These are phyloP conservation scores for Machimus rusticus DNA, from an alignment of 2,888 invertebrate species.

Conservation along the genomic window DNA sequence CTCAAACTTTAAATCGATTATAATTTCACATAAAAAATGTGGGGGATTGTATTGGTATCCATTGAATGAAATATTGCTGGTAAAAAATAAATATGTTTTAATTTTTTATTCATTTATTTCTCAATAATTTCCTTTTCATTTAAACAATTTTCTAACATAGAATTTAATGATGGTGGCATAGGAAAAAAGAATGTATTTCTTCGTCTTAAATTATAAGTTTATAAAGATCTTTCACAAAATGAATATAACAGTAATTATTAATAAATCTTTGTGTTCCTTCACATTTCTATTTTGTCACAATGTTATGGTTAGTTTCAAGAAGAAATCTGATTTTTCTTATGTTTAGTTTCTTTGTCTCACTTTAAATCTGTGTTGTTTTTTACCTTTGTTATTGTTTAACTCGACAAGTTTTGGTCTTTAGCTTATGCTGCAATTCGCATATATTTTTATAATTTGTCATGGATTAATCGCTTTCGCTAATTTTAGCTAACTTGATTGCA, in stretches of 20 bases:
- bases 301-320: conserved; percentile 26
- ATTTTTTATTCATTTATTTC: conserved; percentile 46
- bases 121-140: conserved; percentile 44
- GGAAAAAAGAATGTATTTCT: conserved; percentile 25
- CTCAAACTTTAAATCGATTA: too few relatives aligned
- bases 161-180: conserved; percentile 42
- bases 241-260: conserved; percentile 33
- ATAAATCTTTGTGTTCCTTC: conserved; percentile 30
- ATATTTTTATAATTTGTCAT: neutral
- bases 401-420: neutral
- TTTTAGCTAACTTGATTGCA: neutral
- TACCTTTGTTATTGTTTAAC: neutral
- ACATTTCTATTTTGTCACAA: conserved; percentile 26
- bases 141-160: conserved; percentile 47
- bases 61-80: neutral
- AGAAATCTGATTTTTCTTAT: conserved; percentile 5
- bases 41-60: neutral
- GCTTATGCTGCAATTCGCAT: neutral
- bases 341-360: neutral
- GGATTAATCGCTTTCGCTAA: neutral
- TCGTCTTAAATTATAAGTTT: conserved; percentile 33
- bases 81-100: neutral
- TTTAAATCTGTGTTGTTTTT: neutral
- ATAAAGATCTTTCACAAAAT: conserved; percentile 25
- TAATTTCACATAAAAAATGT: neutral